These are phyloP conservation scores for Ichneumoninae sp. DNA, from an alignment of 2,888 invertebrate genomes.

Conservation along the genomic window DNA sequence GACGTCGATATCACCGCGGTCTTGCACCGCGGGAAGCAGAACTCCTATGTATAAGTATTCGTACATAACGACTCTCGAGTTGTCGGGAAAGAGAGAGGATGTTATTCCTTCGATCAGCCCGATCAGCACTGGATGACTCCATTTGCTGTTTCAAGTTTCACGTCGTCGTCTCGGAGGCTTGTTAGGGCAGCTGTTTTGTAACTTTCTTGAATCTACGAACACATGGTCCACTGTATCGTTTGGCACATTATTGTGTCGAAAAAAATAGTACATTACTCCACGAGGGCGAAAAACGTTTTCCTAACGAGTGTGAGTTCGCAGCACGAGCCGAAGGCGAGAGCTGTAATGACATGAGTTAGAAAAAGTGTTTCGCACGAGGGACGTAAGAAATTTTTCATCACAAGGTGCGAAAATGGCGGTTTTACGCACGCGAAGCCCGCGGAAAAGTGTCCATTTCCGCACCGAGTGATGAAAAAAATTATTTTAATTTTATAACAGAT, in stretches of 20 bases:
- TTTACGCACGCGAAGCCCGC: no score
- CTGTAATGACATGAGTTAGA: no score
- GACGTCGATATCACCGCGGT: conserved; percentile 74
- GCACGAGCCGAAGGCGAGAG: no score
- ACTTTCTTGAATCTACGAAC: not conserved
- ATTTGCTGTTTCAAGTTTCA: conserved; percentile 51
- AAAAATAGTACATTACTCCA: not conserved
- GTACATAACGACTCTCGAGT: conserved; percentile 38
- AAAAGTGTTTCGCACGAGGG: no score
- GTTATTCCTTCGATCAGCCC: conserved; percentile 45
- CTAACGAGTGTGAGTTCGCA: no score
- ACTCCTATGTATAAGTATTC: conserved; percentile 36
- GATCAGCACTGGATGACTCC: conserved; percentile 64
- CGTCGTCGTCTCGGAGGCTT: conserved; percentile 47
- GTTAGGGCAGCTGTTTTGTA: conserved; percentile 31
- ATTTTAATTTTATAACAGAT: not conserved
- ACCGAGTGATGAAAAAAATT: not conserved
- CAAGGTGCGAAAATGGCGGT: no score
- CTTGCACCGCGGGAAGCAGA: conserved; percentile 62
- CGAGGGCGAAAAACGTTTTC: no score
- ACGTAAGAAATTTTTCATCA: no score
- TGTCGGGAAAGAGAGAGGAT: conserved; percentile 22
- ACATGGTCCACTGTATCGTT: not conserved
- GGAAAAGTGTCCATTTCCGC: no score
- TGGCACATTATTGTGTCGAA: not conserved